Percentiles rank a stretch among this genome's conserved stretches.
Evolutionary conservation across 2,113 vertebrate genomes (phyloP).

Genomic region (Neodontobutis hainanensis): DNA sequence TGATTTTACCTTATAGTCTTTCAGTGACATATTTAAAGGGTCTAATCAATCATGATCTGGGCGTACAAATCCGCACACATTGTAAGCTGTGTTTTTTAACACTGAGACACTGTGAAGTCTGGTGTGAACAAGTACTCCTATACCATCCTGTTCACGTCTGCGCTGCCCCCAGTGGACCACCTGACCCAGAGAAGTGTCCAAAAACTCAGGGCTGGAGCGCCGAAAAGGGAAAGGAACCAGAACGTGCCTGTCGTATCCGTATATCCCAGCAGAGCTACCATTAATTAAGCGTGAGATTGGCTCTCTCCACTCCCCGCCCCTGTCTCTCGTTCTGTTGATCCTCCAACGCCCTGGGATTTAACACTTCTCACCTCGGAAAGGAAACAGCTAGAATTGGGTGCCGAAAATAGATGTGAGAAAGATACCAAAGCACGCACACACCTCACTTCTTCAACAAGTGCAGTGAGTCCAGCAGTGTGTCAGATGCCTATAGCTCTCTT

Average conservation of each 20-base stretch:
- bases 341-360: constrained; percentile 41
- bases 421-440: constrained; percentile 8
- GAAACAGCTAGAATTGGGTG: constrained; percentile 30
- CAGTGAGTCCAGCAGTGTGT: constrained; percentile 17
- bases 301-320: constrained; percentile 50
- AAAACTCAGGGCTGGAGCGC: constrained; percentile 1
- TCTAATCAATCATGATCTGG: neutral
- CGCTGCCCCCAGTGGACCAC: neutral
- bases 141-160: neutral
- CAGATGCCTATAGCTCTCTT: constrained; percentile 48
- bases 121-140: constrained; percentile 5
- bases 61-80: constrained; percentile 2
- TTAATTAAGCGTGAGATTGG: constrained; percentile 75
- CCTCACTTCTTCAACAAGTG: neutral
- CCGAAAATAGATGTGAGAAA: constrained; percentile 50
- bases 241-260: constrained; percentile 28
- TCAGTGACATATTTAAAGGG: neutral
- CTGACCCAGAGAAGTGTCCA: constrained; percentile 19
- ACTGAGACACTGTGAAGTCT: neutral
- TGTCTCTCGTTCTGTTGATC: constrained; percentile 45
- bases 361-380: constrained; percentile 44
- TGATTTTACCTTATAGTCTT: constrained; percentile 1
- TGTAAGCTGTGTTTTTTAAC: neutral
- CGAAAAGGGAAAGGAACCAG: constrained; percentile 31
- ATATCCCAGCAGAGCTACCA: constrained; percentile 52